Conservation (phyloP, 2,797 vertebrate genomes). For the Capromys pilorides region DNA sequence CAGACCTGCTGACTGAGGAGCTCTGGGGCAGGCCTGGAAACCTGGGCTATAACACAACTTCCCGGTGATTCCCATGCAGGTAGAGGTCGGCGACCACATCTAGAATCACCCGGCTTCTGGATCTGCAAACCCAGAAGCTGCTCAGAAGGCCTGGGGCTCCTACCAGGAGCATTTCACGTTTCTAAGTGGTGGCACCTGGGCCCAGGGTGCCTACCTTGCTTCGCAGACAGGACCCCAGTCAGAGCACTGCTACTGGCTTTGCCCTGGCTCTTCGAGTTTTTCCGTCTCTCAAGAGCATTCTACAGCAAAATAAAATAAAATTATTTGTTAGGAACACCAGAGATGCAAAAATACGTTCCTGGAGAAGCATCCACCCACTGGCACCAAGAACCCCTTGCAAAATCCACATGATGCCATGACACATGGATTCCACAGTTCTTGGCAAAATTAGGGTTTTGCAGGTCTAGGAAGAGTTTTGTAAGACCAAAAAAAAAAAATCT, state of each 20-base stretch:
- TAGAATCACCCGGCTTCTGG: too few relatives aligned
- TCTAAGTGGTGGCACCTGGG: not conserved
- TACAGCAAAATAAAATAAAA: conserved; percentile 81
- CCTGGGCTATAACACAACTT: not conserved
- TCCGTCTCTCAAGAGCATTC: conserved; percentile 96
- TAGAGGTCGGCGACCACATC: not conserved
- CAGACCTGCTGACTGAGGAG: not conserved
- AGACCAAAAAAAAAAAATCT: not conserved
- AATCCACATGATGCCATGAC: not conserved
- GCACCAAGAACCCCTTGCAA: not conserved
- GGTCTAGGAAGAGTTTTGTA: not conserved
- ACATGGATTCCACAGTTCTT: not conserved
- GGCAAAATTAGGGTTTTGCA: not conserved
- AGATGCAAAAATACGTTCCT: not conserved
- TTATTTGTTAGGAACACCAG: conserved; percentile 54
- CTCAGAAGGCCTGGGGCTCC: rapidly evolving
- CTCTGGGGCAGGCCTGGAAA: not conserved
- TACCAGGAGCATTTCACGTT: rapidly evolving
- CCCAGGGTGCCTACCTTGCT: conserved; percentile 91
- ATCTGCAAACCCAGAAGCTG: not conserved
- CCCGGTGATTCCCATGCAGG: not conserved
- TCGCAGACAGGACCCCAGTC: conserved; percentile 97
- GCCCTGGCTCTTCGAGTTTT: conserved; percentile 90
- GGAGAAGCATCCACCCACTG: not conserved
- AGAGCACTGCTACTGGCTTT: conserved; percentile 94